These are phyloP conservation scores for Larimichthys polyactis DNA, from an alignment of 2,113 vertebrate species.

Conservation along the genomic window DNA sequence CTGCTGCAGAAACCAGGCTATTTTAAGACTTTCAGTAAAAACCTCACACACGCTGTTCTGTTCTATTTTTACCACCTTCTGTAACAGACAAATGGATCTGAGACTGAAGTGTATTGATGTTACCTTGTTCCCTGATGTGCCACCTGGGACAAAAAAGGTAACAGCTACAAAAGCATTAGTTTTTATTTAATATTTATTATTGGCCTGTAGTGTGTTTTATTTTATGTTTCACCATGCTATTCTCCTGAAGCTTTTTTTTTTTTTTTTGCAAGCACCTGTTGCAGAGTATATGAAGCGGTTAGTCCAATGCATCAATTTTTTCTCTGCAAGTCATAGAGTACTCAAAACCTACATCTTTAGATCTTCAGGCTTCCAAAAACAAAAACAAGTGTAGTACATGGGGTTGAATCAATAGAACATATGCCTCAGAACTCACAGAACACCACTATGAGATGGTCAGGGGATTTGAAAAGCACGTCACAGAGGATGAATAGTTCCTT, in stretches of 20 bases:
- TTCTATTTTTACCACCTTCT: conserved; percentile 34
- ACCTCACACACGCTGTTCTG: neutral
- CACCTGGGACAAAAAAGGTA: conserved; percentile 11
- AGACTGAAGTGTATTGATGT: conserved; percentile 22
- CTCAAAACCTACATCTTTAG: conserved; percentile 7
- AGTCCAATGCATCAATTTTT: neutral
- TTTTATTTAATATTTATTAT: conserved; percentile 21
- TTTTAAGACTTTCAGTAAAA: conserved; percentile 30
- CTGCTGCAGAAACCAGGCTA: conserved; percentile 15
- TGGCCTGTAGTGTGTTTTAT: neutral
- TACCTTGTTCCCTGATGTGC: conserved; percentile 4
- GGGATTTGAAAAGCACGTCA: conserved; percentile 23
- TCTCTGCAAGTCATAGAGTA: conserved; percentile 17
- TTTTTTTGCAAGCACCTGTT: neutral
- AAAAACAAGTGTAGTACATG: conserved; percentile 1
- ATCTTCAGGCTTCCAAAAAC: conserved; percentile 13
- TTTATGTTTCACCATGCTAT: neutral
- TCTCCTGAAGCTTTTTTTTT: neutral
- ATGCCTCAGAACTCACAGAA: conserved; percentile 13
- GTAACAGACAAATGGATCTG: conserved; percentile 37
- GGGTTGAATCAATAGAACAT: conserved; percentile 36
- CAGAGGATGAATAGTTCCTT: conserved; percentile 3
- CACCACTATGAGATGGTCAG: conserved; percentile 11
- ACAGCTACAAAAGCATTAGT: neutral
- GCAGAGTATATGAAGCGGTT: conserved; percentile 1